These are phyloP conservation scores for Trichopria drosophilae DNA, from an alignment of 2,888 invertebrate species.

Conservation along the genomic window DNA sequence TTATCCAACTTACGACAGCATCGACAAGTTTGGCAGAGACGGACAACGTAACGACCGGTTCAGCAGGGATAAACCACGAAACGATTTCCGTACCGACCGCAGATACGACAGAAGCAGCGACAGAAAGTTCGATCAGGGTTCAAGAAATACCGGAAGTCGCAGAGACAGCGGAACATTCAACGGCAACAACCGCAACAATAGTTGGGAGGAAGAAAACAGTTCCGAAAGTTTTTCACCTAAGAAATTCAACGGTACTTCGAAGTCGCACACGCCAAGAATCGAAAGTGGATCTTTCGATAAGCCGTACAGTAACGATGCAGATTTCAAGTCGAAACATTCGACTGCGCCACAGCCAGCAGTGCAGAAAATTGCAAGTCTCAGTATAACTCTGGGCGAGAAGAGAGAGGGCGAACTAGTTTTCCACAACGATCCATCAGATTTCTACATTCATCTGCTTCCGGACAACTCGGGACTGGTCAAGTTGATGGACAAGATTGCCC, in stretches of 20 bases:
- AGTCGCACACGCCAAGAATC: too few relatives aligned
- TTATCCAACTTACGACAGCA: too few relatives aligned
- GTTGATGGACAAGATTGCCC: conserved; percentile 47
- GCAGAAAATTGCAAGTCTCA: conserved; percentile 32
- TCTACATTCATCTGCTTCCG: conserved; percentile 49
- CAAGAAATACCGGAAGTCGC: conserved; percentile 35
- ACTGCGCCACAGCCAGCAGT: background rate
- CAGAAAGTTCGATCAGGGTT: background rate
- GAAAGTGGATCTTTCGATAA: too few relatives aligned
- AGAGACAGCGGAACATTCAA: conserved; percentile 48
- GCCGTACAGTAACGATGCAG: too few relatives aligned
- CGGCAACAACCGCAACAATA: too few relatives aligned
- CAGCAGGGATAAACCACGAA: too few relatives aligned
- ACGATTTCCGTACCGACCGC: too few relatives aligned
- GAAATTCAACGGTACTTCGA: too few relatives aligned
- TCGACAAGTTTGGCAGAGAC: too few relatives aligned
- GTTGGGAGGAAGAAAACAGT: background rate
- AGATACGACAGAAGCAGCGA: background rate
- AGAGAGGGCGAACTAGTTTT: conserved; percentile 49
- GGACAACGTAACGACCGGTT: too few relatives aligned
- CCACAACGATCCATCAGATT: conserved; percentile 44
- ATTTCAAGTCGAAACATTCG: background rate
- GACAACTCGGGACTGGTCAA: conserved; percentile 44
- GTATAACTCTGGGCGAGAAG: conserved; percentile 41
- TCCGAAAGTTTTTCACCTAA: conserved; percentile 29